Evolutionary conservation across 2,888 invertebrate species (phyloP).

Genomic region (Plagodis dolabraria): DNA sequence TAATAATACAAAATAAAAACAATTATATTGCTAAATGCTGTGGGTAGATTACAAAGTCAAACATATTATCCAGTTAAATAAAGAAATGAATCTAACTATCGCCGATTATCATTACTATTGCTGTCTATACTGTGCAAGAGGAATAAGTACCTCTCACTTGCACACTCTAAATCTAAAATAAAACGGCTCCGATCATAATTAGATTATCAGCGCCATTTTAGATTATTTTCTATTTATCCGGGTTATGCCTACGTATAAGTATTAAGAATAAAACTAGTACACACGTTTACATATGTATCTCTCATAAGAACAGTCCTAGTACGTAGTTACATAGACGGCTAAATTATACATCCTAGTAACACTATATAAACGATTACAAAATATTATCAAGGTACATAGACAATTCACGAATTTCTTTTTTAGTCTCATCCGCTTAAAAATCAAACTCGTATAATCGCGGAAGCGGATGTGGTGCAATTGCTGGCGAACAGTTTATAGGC

Average conservation of each 20-base stretch:
- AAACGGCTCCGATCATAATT: no score
- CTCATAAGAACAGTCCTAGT: conserved; percentile 21
- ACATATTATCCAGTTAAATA: no score
- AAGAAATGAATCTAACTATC: no score
- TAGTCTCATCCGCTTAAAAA: conserved; percentile 71
- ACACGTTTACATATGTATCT: conserved; percentile 14
- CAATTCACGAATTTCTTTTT: conserved; percentile 54
- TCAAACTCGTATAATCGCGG: conserved; percentile 53
- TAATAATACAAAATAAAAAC: background rate
- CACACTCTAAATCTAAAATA: no score
- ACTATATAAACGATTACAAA: conserved; percentile 40
- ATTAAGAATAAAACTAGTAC: background rate
- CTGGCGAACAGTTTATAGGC: conserved; percentile 54
- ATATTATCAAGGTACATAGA: conserved; percentile 52
- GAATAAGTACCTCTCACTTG: no score
- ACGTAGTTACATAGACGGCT: conserved; percentile 25
- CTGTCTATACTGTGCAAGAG: no score
- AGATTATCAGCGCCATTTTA: no score
- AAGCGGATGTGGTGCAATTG: conserved; percentile 47
- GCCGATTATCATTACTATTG: no score
- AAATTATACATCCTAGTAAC: conserved; percentile 26
- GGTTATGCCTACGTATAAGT: no score
- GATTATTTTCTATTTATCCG: no score
- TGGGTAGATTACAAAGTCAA: conserved; percentile 4
- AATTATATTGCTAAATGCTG: conserved; percentile 15